Conservation (phyloP, 2,113 vertebrate genomes). For the Mastomys natalensis region DNA sequence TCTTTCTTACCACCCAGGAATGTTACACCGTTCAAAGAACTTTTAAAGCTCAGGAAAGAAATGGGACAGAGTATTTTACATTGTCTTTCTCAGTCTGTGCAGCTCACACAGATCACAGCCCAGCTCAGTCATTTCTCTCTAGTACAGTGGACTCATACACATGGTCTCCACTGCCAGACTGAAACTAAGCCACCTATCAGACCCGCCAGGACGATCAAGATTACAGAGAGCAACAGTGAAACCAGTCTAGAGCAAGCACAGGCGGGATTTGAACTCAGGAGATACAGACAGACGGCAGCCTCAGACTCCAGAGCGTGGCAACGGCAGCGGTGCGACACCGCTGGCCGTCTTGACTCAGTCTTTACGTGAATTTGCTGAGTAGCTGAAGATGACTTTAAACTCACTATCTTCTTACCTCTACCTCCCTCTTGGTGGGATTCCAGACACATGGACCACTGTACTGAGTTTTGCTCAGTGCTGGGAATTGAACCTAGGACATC, state of each 20-base stretch:
- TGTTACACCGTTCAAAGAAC: neutral
- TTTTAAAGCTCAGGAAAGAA: neutral
- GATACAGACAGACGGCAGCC: no score
- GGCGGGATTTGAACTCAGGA: no score
- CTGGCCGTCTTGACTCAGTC: no score
- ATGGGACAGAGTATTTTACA: neutral
- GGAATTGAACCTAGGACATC: neutral
- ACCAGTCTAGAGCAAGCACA: no score
- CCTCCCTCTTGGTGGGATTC: neutral
- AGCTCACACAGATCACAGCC: neutral
- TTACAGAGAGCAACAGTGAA: neutral
- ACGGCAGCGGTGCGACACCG: no score
- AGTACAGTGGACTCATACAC: neutral
- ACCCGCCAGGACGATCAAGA: neutral
- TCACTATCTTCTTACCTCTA: neutral
- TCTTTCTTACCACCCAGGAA: neutral
- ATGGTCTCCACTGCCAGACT: no score
- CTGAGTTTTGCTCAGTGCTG: neutral
- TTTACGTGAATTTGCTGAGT: neutral
- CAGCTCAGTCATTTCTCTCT: neutral
- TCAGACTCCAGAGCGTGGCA: no score
- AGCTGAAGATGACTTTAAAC: neutral
- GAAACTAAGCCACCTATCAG: neutral
- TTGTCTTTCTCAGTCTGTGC: neutral
- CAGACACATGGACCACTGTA: no score